Percentiles rank a stretch among this genome's conserved stretches.
Conservation (phyloP, 2,888 invertebrate genomes). For the Aphodius granarius region DNA sequence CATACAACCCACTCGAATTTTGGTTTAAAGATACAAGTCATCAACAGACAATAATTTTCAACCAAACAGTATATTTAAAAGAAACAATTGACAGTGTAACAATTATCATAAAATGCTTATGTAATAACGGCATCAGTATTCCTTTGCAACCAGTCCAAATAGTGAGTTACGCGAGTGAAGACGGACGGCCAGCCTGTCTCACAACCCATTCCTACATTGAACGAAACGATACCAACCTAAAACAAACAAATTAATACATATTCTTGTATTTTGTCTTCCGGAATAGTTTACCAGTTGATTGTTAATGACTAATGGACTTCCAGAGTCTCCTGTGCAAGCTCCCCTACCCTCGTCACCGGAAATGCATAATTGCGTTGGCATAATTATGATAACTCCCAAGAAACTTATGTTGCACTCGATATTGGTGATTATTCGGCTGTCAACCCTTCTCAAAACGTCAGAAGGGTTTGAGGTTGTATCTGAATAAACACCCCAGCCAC, state of each 20-base stretch:
- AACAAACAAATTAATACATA: neutral
- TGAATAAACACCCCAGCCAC: too few relatives aligned
- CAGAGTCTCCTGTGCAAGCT: too few relatives aligned
- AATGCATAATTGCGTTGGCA: too few relatives aligned
- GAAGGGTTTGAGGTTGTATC: too few relatives aligned
- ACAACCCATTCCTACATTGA: neutral
- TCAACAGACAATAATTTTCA: neutral
- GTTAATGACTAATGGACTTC: too few relatives aligned
- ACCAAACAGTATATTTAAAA: neutral
- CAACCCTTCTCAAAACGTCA: too few relatives aligned
- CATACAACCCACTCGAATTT: neutral
- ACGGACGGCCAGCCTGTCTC: conserved; percentile 4
- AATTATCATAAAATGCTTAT: neutral
- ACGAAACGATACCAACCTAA: conserved; percentile 5
- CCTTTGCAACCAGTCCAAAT: neutral
- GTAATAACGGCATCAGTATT: neutral
- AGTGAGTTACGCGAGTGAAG: neutral
- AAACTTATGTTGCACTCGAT: too few relatives aligned
- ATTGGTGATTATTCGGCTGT: too few relatives aligned
- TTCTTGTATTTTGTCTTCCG: too few relatives aligned
- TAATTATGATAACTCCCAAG: too few relatives aligned
- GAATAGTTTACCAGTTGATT: too few relatives aligned
- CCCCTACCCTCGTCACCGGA: too few relatives aligned
- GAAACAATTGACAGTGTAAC: neutral
- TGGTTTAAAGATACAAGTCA: neutral